Conservation (phyloP, 2,113 vertebrate species). For the Sander vitreus region DNA sequence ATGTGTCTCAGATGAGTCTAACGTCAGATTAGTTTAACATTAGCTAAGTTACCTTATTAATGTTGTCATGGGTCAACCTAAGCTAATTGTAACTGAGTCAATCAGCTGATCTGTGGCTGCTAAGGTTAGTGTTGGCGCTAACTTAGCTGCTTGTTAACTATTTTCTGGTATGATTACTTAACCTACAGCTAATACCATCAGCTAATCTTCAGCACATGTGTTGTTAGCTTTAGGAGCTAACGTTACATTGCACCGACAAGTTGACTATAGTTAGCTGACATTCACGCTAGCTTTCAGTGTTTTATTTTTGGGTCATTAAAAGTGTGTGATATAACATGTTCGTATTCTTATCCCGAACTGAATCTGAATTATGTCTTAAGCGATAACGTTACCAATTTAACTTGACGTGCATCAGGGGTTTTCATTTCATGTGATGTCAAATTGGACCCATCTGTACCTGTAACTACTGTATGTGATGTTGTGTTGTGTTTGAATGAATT, state of each 20-base stretch:
- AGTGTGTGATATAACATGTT: background rate
- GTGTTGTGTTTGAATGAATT: background rate
- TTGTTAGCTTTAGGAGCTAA: background rate
- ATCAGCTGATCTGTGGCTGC: slow-evolving; percentile 29
- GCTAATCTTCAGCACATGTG: background rate
- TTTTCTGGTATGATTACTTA: background rate
- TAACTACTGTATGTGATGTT: background rate
- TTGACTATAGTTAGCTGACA: background rate
- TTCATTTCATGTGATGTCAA: background rate
- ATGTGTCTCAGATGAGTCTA: background rate
- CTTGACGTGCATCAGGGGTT: background rate
- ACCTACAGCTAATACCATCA: background rate
- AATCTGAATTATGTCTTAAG: background rate
- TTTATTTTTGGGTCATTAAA: background rate
- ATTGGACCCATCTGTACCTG: background rate
- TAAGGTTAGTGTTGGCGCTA: slow-evolving; percentile 22
- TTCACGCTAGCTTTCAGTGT: background rate
- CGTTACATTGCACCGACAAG: background rate
- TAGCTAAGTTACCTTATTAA: background rate
- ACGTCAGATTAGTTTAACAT: background rate
- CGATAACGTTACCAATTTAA: background rate
- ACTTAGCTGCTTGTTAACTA: slow-evolving; percentile 15
- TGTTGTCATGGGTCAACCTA: slow-evolving; percentile 24
- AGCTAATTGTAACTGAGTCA: slow-evolving; percentile 4
- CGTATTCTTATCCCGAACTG: background rate